These are phyloP conservation scores for Lutjanus argentimaculatus DNA, from an alignment of 2,797 vertebrate species.

Conservation along the genomic window DNA sequence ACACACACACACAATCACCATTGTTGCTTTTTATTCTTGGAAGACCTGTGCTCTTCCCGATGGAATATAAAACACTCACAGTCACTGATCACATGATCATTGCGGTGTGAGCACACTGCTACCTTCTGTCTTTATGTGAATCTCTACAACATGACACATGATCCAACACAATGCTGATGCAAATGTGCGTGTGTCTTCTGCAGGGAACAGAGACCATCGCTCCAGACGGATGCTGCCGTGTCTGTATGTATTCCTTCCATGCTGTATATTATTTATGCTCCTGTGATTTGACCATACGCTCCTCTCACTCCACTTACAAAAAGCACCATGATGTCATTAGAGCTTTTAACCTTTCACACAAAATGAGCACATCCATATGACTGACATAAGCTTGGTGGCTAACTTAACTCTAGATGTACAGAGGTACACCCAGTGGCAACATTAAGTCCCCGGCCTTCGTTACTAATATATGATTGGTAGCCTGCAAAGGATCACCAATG, in stretches of 20 bases:
- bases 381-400: no score
- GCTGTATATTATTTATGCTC: not conserved
- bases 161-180: not conserved
- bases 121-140: not conserved
- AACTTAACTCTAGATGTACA: no score
- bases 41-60: not conserved
- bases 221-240: conserved; percentile 84
- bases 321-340: not conserved
- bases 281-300: not conserved
- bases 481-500: no score
- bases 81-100: not conserved
- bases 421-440: no score
- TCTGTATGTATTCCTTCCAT: conserved; percentile 80
- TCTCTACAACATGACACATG: not conserved
- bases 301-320: not conserved
- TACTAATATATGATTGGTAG: no score
- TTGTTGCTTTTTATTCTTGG: not conserved
- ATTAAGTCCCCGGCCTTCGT: no score
- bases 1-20: conserved; percentile 14
- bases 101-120: not conserved
- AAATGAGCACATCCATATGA: not conserved
- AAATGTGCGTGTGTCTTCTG: conserved; percentile 13
- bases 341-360: not conserved
- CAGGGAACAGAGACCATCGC: conserved; percentile 85
- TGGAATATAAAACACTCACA: not conserved